Evolutionary conservation across 2,888 invertebrate genomes (phyloP), one percentile per base, ranked within the genome.

Genomic region (Agapostemon virescens): DNA sequence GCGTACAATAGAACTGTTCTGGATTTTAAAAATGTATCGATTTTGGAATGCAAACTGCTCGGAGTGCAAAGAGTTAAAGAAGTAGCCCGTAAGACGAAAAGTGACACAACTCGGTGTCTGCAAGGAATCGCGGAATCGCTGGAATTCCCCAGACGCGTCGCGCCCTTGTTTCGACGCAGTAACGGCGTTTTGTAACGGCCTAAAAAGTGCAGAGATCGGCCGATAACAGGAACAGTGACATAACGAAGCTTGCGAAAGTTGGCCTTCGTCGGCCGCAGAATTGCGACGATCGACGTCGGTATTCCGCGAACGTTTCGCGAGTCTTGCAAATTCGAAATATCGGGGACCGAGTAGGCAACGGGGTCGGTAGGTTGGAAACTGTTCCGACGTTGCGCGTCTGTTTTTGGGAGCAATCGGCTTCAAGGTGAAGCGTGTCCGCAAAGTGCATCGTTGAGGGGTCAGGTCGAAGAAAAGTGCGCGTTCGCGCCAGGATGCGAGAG

Each of bases 191-290:
- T 66, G 80, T n/a, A 81, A 85, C 23, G 52, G n/a, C 0, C 1
- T 30, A n/a, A 67, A 77, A 63, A 83, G 77, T 81, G 84, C 69
- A 26, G 5, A 42, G 52, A 61, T 75, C 82, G 52, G 74, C 72
- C 36, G 36, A 61, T n/a, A 7, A 71, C 58, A 11, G n/a, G 20
- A 49, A n/a, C 49, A n/a, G n/a, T 84, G 70, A 73, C 33, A 75
- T 78, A 85, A 85, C 15, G n/a, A 38, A 20, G 49, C 58, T 85
- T 85, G 52, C 85, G 84, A 85, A 85, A 85, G 70, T 74, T 69
- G 76, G 61, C 84, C 85, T 85, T 83, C 83, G 69, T 7, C 49
- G 33, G 9, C 38, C 7, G 26, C 55, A 42, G 61, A 38, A 67
- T 42, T 69, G 67, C 67, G 38, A 38, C 64, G 71, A 77, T 45